Conservation (phyloP, 1,140 invertebrate genomes). For the Prorops nasuta region DNA sequence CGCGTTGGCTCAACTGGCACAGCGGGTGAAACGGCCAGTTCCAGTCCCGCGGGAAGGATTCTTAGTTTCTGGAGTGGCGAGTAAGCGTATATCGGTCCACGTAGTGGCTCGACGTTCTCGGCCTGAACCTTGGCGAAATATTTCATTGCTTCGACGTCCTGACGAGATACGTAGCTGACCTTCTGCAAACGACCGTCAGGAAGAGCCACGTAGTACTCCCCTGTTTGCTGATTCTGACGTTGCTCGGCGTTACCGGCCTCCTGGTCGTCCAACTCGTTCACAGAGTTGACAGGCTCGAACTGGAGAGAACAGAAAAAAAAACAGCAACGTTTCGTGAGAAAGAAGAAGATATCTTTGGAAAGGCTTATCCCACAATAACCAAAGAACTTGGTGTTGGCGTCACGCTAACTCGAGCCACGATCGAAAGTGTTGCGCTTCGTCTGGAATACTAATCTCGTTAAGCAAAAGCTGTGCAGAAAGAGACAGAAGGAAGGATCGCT, state of each 20-base stretch:
- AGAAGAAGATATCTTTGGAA: too few species aligned
- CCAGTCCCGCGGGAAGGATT: conserved; percentile 27
- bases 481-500: neutral
- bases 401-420: too few species aligned
- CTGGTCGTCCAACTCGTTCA: conserved; percentile 47
- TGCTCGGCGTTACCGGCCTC: conserved; percentile 30
- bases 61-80: conserved; percentile 49
- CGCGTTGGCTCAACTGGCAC: neutral
- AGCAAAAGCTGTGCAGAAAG: conserved; percentile 7
- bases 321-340: neutral
- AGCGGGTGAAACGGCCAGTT: conserved; percentile 24
- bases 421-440: conserved; percentile 45
- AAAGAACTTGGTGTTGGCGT: too few species aligned
- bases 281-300: conserved; percentile 41
- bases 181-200: conserved; percentile 57
- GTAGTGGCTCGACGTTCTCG: conserved; percentile 58
- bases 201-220: conserved; percentile 58
- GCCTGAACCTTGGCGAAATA: conserved; percentile 57
- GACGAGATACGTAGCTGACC: conserved; percentile 54
- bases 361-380: too few species aligned
- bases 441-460: conserved; percentile 44
- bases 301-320: conserved; percentile 20
- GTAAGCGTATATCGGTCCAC: conserved; percentile 58
- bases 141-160: conserved; percentile 58
- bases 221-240: conserved; percentile 40